Evolutionary conservation across 1,140 invertebrate genomes (phyloP).

Genomic region (Polypedilum vanderplanki): DNA sequence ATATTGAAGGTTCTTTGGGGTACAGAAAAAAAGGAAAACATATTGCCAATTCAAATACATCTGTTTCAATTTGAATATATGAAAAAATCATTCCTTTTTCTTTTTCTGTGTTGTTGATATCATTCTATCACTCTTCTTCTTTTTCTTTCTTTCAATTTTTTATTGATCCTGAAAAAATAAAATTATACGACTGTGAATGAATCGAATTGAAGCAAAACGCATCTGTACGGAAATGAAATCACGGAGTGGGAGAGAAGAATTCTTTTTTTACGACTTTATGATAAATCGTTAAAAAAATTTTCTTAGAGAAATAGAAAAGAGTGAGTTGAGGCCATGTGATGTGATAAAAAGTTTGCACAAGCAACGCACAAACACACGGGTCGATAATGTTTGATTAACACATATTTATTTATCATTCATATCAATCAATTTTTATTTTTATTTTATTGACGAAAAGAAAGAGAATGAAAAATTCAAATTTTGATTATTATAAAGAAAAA

Average conservation of each 20-base stretch:
- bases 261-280: background rate
- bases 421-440: slow-evolving; percentile 9
- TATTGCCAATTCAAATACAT: slow-evolving; percentile 19
- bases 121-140: too few relatives aligned
- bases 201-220: background rate
- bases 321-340: background rate
- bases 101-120: background rate
- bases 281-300: slow-evolving; percentile 12
- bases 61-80: slow-evolving; percentile 14
- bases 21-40: background rate
- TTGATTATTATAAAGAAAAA: too few relatives aligned
- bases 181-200: background rate
- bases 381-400: slow-evolving; percentile 19
- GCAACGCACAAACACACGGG: background rate
- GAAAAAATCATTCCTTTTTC: background rate
- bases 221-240: slow-evolving; percentile 17
- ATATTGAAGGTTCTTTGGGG: slow-evolving; percentile 1
- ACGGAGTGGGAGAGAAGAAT: background rate
- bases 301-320: background rate
- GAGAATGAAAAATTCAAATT: too few relatives aligned
- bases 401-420: slow-evolving; percentile 18
- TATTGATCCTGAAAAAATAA: slow-evolving; percentile 4
- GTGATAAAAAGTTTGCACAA: slow-evolving; percentile 12
- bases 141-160: background rate
- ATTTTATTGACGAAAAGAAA: too few relatives aligned